Percentiles rank a stretch among this genome's conserved stretches.
These are phyloP conservation scores for Proales similis DNA, from an alignment of 1,140 invertebrate species.

Conservation along the genomic window DNA sequence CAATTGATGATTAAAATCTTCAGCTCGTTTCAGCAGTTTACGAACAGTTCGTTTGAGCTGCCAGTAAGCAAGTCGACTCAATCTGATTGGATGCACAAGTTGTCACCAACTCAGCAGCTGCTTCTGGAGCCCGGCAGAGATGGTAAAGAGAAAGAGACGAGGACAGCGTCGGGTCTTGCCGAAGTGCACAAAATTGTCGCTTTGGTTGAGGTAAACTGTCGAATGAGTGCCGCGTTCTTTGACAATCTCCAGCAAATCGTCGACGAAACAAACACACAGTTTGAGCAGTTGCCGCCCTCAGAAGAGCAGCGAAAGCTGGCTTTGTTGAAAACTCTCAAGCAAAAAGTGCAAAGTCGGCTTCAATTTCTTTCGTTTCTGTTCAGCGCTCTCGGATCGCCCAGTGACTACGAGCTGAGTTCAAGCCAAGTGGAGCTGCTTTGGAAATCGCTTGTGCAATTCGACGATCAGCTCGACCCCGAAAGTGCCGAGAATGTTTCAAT, in stretches of 20 bases:
- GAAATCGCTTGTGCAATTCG: slow-evolving; percentile 74
- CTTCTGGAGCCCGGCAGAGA: not conserved
- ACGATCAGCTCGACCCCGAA: slow-evolving; percentile 64
- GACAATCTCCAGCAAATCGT: too few species aligned
- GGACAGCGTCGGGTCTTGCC: not conserved
- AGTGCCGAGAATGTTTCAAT: not conserved
- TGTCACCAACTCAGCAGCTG: not conserved
- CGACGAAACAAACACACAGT: too few species aligned
- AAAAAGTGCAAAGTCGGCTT: slow-evolving; percentile 77
- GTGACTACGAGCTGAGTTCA: slow-evolving; percentile 63
- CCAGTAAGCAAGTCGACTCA: not conserved
- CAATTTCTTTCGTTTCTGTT: slow-evolving; percentile 85
- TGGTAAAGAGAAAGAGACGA: too few species aligned
- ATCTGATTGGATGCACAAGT: not conserved
- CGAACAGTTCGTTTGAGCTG: not conserved
- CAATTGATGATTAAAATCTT: slow-evolving; percentile 78
- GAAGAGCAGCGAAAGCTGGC: not conserved
- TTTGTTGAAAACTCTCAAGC: slow-evolving; percentile 77
- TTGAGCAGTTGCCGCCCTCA: not conserved
- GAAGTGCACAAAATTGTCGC: slow-evolving; percentile 32
- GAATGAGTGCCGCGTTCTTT: slow-evolving; percentile 4
- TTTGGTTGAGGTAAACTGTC: slow-evolving; percentile 14
- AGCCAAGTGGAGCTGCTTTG: slow-evolving; percentile 58
- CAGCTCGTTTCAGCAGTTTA: slow-evolving; percentile 72
- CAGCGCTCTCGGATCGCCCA: slow-evolving; percentile 77